phyloP scores from a whole-genome alignment of 1,140 invertebrate species.

The Neodiprion pinetum region DNA sequence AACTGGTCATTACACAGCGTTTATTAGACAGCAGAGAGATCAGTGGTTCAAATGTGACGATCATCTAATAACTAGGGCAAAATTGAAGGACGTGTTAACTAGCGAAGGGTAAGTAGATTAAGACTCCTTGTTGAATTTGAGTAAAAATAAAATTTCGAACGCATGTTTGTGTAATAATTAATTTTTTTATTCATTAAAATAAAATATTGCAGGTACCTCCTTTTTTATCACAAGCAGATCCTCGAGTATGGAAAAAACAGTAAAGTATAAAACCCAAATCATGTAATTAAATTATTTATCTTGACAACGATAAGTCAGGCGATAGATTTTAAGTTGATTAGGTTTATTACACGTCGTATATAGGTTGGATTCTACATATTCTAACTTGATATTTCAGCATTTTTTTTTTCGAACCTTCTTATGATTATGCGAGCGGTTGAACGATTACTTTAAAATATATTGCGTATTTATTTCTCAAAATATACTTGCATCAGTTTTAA shows the following conservation, averaged over 20 bases:
- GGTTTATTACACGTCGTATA: too few relatives aligned
- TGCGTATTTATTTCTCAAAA: too few relatives aligned
- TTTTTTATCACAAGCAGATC: conserved; percentile 93
- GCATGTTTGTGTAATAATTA: not conserved
- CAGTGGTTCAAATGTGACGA: conserved; percentile 99
- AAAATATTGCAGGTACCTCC: conserved; percentile 74
- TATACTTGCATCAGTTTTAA: too few relatives aligned
- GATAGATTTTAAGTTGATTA: too few relatives aligned
- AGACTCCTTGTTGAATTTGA: not conserved
- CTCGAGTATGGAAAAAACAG: conserved; percentile 76
- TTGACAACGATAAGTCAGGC: not conserved
- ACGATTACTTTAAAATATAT: too few relatives aligned
- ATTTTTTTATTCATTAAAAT: conserved; percentile 15
- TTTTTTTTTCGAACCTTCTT: too few relatives aligned
- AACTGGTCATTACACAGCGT: conserved; percentile 95
- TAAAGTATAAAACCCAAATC: conserved; percentile 47
- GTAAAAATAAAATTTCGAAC: conserved; percentile 8
- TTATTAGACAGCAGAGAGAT: conserved; percentile 88
- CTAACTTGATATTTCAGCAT: too few relatives aligned
- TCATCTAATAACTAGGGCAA: conserved; percentile 88
- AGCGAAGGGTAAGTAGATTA: conserved; percentile 85
- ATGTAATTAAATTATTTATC: conserved; percentile 36
- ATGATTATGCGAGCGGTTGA: too few relatives aligned
- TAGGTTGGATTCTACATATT: too few relatives aligned
- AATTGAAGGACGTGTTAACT: conserved; percentile 86